Conservation (phyloP, 2,113 vertebrate species). For the Mobula hypostoma region DNA sequence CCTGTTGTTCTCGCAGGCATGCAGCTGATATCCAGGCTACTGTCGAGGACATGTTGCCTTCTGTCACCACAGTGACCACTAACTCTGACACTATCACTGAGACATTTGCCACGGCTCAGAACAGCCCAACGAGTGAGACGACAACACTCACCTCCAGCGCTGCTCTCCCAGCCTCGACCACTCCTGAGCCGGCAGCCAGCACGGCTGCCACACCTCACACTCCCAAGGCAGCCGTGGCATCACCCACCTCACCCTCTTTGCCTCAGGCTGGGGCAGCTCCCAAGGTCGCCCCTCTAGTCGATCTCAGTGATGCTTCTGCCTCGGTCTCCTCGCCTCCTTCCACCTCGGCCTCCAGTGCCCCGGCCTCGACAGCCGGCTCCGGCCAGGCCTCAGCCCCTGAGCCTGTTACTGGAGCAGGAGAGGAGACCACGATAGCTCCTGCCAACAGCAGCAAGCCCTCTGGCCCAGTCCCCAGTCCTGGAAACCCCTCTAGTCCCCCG, state of each 20-base stretch:
- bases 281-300: conserved; percentile 76
- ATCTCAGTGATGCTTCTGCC: conserved; percentile 69
- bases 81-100: conserved; percentile 94
- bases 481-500: conserved; percentile 51
- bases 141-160: conserved; percentile 88
- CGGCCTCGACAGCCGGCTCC: conserved; percentile 55
- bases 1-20: conserved; percentile 79
- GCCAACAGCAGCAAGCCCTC: conserved; percentile 46
- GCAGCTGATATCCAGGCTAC: conserved; percentile 74
- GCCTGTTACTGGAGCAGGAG: conserved; percentile 48
- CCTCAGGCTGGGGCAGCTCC: conserved; percentile 52
- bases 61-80: conserved; percentile 78
- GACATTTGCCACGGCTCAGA: conserved; percentile 87
- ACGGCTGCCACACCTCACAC: conserved; percentile 52
- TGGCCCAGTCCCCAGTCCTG: conserved; percentile 45
- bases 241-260: conserved; percentile 54
- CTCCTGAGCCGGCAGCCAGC: conserved; percentile 61
- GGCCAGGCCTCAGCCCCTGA: conserved; percentile 58
- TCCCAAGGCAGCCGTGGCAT: conserved; percentile 53
- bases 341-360: conserved; percentile 50
- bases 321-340: conserved; percentile 39
- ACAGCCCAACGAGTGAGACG: conserved; percentile 92
- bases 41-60: conserved; percentile 90
- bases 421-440: conserved; percentile 55
- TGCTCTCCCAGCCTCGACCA: conserved; percentile 61